A percentile compares a stretch with the other conserved stretches of the same genome.
These are phyloP conservation scores for Corythaixoides concolor DNA, from an alignment of 2,113 vertebrate genomes.

Conservation along the genomic window DNA sequence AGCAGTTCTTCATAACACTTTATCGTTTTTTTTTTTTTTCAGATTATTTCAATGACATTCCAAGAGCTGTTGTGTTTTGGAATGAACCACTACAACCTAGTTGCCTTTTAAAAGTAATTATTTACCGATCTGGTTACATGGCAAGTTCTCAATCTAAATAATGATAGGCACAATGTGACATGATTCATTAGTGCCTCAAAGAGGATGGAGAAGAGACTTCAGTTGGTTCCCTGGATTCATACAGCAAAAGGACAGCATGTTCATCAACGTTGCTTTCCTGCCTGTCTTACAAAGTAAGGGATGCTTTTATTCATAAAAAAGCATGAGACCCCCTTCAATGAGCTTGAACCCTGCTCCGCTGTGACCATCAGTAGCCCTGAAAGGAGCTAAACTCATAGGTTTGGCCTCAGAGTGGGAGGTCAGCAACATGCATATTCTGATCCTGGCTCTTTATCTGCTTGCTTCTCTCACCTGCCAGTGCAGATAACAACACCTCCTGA, in stretches of 20 bases:
- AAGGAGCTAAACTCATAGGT: background rate
- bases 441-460: background rate
- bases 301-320: background rate
- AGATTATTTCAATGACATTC: background rate
- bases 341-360: background rate
- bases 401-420: background rate
- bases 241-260: background rate
- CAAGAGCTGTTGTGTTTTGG: background rate
- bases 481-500: conserved; percentile 45
- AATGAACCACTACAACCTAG: background rate
- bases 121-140: background rate
- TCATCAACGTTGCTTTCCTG: background rate
- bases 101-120: background rate
- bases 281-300: background rate
- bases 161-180: background rate
- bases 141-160: background rate
- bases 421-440: conserved; percentile 34
- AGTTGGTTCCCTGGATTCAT: background rate
- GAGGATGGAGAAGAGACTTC: background rate
- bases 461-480: conserved; percentile 39
- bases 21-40: background rate
- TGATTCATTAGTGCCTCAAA: background rate
- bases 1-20: background rate
- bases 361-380: background rate
- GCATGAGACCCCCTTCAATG: background rate